Evolutionary conservation across 2,888 invertebrate genomes (phyloP).

Genomic region (Drosophila paracracens): DNA sequence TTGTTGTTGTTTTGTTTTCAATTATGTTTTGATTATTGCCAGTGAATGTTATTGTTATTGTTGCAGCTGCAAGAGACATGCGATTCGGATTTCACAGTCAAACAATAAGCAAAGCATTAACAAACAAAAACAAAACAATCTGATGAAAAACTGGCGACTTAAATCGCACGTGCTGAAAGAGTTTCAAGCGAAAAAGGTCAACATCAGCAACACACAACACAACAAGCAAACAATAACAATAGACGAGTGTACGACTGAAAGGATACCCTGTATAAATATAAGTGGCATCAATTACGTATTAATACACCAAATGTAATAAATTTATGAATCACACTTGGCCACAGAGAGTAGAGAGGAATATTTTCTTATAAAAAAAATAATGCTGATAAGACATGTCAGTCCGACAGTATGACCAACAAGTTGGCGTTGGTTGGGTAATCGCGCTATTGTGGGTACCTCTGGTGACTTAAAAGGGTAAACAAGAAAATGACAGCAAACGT

Average conservation of each 20-base stretch:
- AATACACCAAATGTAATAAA: neutral
- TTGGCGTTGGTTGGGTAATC: neutral
- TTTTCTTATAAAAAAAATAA: conserved; percentile 5
- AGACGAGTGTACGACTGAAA: neutral
- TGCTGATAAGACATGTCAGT: conserved; percentile 49
- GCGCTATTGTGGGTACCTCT: conserved; percentile 35
- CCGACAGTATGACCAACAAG: conserved; percentile 21
- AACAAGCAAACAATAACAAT: conserved; percentile 3
- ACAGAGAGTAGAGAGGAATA: neutral
- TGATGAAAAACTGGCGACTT: conserved; percentile 46
- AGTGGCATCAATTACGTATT: neutral
- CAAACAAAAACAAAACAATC: neutral
- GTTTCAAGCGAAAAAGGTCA: conserved; percentile 56
- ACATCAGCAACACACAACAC: conserved; percentile 22
- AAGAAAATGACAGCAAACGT: conserved; percentile 23
- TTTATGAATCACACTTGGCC: conserved; percentile 18
- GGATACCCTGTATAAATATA: neutral
- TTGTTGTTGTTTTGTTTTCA: conserved; percentile 46
- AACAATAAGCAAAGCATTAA: conserved; percentile 32
- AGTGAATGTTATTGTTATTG: conserved; percentile 36
- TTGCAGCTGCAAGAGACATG: conserved; percentile 55
- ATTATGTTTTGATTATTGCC: conserved; percentile 48
- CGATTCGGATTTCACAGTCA: conserved; percentile 34
- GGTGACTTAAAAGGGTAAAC: conserved; percentile 32
- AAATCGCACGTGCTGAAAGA: conserved; percentile 62